Evolutionary conservation across 2,113 vertebrate genomes (phyloP).

Genomic region (Leptobrachium ailaonicum): DNA sequence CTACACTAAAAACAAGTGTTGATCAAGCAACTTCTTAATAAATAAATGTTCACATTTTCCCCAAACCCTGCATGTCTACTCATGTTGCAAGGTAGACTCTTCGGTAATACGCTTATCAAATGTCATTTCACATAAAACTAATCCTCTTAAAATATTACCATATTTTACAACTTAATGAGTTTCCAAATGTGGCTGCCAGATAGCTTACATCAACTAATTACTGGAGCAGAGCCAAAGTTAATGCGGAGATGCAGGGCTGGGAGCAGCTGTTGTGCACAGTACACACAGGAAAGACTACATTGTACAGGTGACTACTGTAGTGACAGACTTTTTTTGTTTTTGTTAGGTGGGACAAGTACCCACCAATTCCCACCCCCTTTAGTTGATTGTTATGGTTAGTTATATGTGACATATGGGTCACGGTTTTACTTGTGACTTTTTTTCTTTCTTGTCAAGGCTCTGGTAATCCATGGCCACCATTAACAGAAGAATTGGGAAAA

Average conservation of each 20-base stretch:
- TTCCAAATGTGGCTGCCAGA: constrained; percentile 18
- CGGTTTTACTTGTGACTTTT: too few relatives aligned
- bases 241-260: not conserved
- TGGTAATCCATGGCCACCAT: too few relatives aligned
- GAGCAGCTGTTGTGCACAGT: constrained; percentile 27
- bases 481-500: too few relatives aligned
- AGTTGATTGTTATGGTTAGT: too few relatives aligned
- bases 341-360: too few relatives aligned
- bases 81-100: not conserved
- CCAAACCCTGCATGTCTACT: not conserved
- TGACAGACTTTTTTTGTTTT: not conserved
- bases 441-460: too few relatives aligned
- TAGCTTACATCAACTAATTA: constrained; percentile 41
- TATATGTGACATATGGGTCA: too few relatives aligned
- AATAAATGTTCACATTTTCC: too few relatives aligned
- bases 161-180: constrained; percentile 29
- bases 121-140: constrained; percentile 13
- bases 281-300: not conserved
- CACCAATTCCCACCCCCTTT: too few relatives aligned
- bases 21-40: too few relatives aligned
- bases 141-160: constrained; percentile 48
- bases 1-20: too few relatives aligned
- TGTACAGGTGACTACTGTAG: not conserved
- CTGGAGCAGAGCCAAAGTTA: constrained; percentile 18
- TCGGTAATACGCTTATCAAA: constrained; percentile 17